A percentile compares a stretch with the other conserved stretches of the same genome.
phyloP scores from a whole-genome alignment of 2,797 vertebrate genomes.

The Spea hammondii region DNA sequence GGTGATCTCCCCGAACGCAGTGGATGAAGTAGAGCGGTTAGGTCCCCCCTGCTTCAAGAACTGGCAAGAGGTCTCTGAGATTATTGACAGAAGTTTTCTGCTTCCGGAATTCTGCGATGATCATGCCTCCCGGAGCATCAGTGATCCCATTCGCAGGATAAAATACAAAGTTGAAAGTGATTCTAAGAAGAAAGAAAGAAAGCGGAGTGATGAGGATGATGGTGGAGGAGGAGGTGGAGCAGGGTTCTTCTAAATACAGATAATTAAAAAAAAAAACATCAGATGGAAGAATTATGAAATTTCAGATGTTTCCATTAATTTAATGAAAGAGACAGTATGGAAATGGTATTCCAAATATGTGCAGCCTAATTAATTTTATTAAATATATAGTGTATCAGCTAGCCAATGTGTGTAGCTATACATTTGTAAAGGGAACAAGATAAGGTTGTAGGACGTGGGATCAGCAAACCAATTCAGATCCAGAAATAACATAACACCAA shows the following conservation, averaged over 20 bases:
- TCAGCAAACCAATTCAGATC: too few relatives aligned
- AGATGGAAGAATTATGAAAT: too few relatives aligned
- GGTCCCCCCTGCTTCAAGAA: conserved; percentile 78
- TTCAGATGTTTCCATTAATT: too few relatives aligned
- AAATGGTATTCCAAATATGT: too few relatives aligned
- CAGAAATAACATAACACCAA: too few relatives aligned
- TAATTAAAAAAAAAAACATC: too few relatives aligned
- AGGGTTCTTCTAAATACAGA: conserved; percentile 36
- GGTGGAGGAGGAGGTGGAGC: conserved; percentile 20
- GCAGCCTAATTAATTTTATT: too few relatives aligned
- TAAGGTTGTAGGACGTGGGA: too few relatives aligned
- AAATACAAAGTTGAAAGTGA: conserved; percentile 62
- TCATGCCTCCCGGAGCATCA: conserved; percentile 71
- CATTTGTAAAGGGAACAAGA: too few relatives aligned
- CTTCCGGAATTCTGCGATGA: conserved; percentile 76
- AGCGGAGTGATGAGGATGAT: not conserved
- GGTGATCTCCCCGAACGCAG: conserved; percentile 74
- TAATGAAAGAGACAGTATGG: too few relatives aligned
- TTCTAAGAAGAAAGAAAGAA: not conserved
- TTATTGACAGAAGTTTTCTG: conserved; percentile 84
- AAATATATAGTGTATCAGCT: too few relatives aligned
- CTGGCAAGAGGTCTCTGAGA: conserved; percentile 83
- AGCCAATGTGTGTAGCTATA: too few relatives aligned
- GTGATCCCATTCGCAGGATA: conserved; percentile 75
- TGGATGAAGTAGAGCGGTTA: conserved; percentile 72